Evolutionary conservation across 2,113 vertebrate genomes (phyloP).

Genomic region (Neodon shergylaensis): DNA sequence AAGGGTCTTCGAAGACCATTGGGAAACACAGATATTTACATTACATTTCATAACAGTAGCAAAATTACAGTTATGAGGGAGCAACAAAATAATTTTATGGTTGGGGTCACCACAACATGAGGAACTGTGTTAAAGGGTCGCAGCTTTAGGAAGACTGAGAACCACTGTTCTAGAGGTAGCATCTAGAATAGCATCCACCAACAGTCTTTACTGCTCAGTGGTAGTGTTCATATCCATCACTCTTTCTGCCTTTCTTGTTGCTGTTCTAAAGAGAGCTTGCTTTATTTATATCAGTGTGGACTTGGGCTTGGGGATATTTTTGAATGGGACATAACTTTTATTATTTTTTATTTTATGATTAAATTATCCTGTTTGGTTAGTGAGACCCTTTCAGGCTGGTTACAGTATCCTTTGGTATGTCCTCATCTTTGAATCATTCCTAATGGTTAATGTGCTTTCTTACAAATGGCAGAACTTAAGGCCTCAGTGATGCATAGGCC

Average conservation of each 20-base stretch:
- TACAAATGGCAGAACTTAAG: neutral
- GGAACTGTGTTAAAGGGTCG: neutral
- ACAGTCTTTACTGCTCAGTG: neutral
- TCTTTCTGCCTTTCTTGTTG: neutral
- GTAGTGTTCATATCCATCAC: neutral
- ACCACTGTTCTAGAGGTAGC: neutral
- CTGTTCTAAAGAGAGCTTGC: slow-evolving; percentile 36
- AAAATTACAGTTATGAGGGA: neutral
- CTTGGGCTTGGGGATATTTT: slow-evolving; percentile 25
- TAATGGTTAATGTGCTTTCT: neutral
- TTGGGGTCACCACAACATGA: neutral
- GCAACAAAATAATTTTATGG: neutral
- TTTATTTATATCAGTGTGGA: slow-evolving; percentile 28
- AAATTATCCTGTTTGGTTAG: neutral
- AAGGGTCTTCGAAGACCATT: neutral
- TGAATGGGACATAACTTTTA: neutral
- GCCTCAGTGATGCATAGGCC: neutral
- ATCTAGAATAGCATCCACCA: neutral
- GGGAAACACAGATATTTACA: neutral
- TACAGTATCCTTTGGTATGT: neutral
- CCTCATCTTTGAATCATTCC: neutral
- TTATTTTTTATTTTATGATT: slow-evolving; percentile 9
- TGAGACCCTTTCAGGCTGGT: neutral
- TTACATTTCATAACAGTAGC: neutral
- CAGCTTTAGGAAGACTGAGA: neutral